phyloP scores from a whole-genome alignment of 2,888 invertebrate species.

The Volucella inanis region DNA sequence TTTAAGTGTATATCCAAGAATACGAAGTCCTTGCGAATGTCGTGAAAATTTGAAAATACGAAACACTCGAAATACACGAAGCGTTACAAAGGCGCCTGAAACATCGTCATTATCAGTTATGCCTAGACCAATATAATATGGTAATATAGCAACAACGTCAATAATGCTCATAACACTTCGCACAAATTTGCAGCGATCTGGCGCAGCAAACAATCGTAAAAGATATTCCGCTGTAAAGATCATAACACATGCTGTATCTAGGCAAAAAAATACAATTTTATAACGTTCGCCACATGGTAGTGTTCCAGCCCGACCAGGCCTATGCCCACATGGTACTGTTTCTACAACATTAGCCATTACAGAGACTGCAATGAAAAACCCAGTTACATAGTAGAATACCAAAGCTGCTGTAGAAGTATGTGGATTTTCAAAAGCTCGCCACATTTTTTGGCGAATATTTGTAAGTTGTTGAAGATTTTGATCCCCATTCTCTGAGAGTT shows the following conservation, averaged over 20 bases:
- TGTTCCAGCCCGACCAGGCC: constrained; percentile 93
- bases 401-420: constrained; percentile 99
- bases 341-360: constrained; percentile 99
- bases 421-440: constrained; percentile 99
- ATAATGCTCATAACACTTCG: constrained; percentile 99
- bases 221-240: constrained; percentile 99
- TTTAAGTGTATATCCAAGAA: constrained; percentile 99
- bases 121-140: constrained; percentile 99
- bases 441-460: constrained; percentile 97
- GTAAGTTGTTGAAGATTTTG: constrained; percentile 94
- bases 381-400: constrained; percentile 99
- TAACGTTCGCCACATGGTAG: constrained; percentile 98
- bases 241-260: constrained; percentile 99
- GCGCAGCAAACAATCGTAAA: constrained; percentile 97
- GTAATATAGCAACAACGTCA: constrained; percentile 99
- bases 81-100: constrained; percentile 99
- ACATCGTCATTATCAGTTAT: constrained; percentile 99
- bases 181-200: constrained; percentile 98
- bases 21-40: constrained; percentile 98
- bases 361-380: constrained; percentile 99
- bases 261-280: constrained; percentile 98
- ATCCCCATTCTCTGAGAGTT: constrained; percentile 95
- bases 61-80: constrained; percentile 99
- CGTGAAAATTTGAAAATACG: constrained; percentile 99
- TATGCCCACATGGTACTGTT: constrained; percentile 96